Conservation (phyloP, 2,797 vertebrate species). For the Acrossocheilus fasciatus region DNA sequence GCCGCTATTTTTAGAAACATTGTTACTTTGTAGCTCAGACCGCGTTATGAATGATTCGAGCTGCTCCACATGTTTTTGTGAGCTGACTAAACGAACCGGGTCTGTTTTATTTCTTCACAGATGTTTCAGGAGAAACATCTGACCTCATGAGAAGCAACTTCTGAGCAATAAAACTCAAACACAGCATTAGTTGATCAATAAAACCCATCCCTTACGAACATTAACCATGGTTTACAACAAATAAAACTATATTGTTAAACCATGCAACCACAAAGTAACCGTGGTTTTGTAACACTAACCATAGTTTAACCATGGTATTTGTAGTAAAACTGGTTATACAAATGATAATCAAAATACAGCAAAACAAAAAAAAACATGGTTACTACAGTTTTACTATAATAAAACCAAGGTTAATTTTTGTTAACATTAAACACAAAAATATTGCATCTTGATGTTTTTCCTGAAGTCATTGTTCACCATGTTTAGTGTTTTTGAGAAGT, state of each 20-base stretch:
- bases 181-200: background rate
- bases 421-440: background rate
- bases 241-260: too few species aligned
- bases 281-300: too few species aligned
- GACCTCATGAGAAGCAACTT: background rate
- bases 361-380: too few species aligned
- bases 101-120: background rate
- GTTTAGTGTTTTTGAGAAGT: constrained; percentile 53
- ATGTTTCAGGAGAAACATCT: background rate
- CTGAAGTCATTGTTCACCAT: background rate
- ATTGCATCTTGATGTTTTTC: background rate
- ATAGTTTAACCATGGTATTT: too few species aligned
- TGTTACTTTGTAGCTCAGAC: background rate
- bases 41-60: background rate
- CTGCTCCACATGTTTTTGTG: background rate
- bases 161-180: background rate
- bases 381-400: too few species aligned
- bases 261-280: too few species aligned
- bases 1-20: background rate
- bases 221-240: background rate
- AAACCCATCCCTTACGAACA: background rate
- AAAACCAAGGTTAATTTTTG: background rate
- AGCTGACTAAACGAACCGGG: background rate
- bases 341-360: too few species aligned
- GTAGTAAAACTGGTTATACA: too few species aligned